These are phyloP conservation scores for Pachypanchax playfairii DNA, from an alignment of 2,113 vertebrate genomes.

Conservation along the genomic window DNA sequence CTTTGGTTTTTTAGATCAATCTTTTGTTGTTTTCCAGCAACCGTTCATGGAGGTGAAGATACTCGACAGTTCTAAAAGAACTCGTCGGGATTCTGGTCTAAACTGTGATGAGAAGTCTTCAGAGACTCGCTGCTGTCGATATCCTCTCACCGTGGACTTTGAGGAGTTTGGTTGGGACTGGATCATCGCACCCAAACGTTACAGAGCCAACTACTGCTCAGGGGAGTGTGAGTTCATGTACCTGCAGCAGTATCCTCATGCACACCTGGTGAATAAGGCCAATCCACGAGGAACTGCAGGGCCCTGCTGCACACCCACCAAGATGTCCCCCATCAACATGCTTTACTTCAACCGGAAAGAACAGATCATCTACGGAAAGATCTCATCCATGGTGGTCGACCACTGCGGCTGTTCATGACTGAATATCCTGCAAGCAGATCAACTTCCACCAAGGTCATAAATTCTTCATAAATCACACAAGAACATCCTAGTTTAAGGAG, in stretches of 20 bases:
- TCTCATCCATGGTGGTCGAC: slow-evolving; percentile 98
- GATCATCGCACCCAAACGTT: slow-evolving; percentile 99
- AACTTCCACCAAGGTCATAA: too few relatives aligned
- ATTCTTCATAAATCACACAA: too few relatives aligned
- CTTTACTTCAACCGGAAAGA: slow-evolving; percentile 97
- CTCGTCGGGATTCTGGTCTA: slow-evolving; percentile 90
- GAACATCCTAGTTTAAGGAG: neutral
- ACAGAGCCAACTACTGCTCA: slow-evolving; percentile 98
- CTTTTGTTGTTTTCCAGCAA: slow-evolving; percentile 82
- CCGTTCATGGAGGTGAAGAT: slow-evolving; percentile 98
- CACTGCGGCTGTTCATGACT: slow-evolving; percentile 95
- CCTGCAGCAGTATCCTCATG: slow-evolving; percentile 97
- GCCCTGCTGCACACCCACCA: slow-evolving; percentile 97
- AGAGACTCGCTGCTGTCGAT: slow-evolving; percentile 95
- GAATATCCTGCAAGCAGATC: neutral
- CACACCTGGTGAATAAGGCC: slow-evolving; percentile 96
- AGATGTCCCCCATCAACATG: slow-evolving; percentile 99
- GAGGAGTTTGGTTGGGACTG: slow-evolving; percentile 99
- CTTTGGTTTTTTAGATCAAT: too few relatives aligned
- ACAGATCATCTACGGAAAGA: slow-evolving; percentile 99
- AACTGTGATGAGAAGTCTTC: slow-evolving; percentile 95
- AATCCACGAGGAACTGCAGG: slow-evolving; percentile 92
- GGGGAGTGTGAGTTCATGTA: slow-evolving; percentile 98
- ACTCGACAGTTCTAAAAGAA: slow-evolving; percentile 88
- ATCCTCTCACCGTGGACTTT: slow-evolving; percentile 96